Conservation (phyloP, 1,140 invertebrate species). For the Macrotrachela quadricornifera region DNA sequence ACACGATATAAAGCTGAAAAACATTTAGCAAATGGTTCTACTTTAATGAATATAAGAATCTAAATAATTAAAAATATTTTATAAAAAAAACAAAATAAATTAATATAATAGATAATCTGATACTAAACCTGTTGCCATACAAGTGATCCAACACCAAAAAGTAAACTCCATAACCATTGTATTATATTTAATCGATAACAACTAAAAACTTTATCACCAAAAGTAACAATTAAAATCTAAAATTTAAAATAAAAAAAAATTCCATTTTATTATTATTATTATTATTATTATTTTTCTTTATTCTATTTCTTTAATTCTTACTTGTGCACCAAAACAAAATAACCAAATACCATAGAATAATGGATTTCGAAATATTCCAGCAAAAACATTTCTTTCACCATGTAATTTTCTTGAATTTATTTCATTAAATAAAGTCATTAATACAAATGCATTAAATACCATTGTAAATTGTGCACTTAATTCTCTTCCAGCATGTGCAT, state of each 20-base stretch:
- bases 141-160: slow-evolving; percentile 80
- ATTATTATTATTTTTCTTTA: neutral
- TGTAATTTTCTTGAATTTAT: slow-evolving; percentile 98
- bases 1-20: no score
- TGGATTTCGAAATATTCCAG: slow-evolving; percentile 69
- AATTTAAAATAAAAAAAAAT: slow-evolving; percentile 8
- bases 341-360: slow-evolving; percentile 97
- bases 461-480: slow-evolving; percentile 92
- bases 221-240: slow-evolving; percentile 83
- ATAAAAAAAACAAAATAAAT: no score
- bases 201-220: slow-evolving; percentile 83
- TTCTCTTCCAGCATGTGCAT: slow-evolving; percentile 36
- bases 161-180: slow-evolving; percentile 96
- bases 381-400: slow-evolving; percentile 89
- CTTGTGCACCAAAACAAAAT: slow-evolving; percentile 70
- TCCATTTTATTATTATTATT: slow-evolving; percentile 6
- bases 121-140: slow-evolving; percentile 71
- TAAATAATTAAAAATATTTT: no score
- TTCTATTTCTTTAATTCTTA: slow-evolving; percentile 28
- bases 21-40: no score
- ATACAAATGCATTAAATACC: slow-evolving; percentile 98
- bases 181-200: slow-evolving; percentile 66
- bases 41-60: no score
- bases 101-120: no score
- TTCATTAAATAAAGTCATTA: slow-evolving; percentile 99